Conservation (phyloP, 2,888 invertebrate genomes). For the Lapara coniferarum region DNA sequence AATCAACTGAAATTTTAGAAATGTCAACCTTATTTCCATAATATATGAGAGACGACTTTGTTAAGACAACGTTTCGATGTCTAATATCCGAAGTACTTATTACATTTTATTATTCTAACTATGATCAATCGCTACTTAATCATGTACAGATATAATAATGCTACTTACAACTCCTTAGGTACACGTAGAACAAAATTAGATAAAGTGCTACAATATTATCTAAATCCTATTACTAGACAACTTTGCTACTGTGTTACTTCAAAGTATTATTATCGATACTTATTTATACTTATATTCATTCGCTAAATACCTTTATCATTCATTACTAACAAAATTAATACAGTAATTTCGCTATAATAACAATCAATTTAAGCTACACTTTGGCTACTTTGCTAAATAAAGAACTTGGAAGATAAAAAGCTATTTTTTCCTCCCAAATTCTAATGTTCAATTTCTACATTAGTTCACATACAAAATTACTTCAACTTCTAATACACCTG, state of each 20-base stretch:
- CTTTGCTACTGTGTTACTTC: conserved; percentile 4
- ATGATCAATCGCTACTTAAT: background rate
- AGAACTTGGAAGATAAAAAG: background rate
- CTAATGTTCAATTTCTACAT: background rate
- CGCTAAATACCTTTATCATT: background rate
- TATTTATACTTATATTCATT: too few species aligned
- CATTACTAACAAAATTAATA: background rate
- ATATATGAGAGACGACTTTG: background rate
- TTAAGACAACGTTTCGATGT: background rate
- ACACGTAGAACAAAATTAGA: background rate
- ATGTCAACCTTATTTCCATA: conserved; percentile 6
- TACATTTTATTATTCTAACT: background rate
- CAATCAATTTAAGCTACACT: background rate
- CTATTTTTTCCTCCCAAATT: background rate
- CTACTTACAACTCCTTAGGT: background rate
- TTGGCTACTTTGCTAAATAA: background rate
- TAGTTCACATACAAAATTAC: background rate
- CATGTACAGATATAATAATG: background rate
- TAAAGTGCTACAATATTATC: background rate
- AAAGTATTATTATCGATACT: background rate
- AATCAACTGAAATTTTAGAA: conserved; percentile 86
- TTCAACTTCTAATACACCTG: conserved; percentile 44
- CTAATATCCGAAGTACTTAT: background rate
- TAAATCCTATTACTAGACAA: background rate
- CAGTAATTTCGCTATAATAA: background rate